Evolutionary conservation across 64 coral and sea anemone species (phyloP).

Genomic region (Actinia equina): DNA sequence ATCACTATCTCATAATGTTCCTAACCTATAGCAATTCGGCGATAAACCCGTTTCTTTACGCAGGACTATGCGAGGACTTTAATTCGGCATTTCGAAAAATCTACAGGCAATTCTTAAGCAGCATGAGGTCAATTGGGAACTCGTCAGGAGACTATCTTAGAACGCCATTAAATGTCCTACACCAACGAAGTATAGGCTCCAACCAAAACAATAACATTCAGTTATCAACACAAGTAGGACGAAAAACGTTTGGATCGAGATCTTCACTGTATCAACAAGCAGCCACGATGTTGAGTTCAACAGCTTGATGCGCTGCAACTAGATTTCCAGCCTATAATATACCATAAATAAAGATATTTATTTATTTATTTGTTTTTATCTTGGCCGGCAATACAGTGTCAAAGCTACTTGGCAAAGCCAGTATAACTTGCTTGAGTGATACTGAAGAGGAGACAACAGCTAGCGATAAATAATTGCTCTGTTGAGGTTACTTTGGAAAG

Average conservation of each 20-base stretch:
- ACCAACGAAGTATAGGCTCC: background rate
- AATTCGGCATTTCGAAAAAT: constrained; percentile 39
- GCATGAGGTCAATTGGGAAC: background rate
- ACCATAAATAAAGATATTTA: too few relatives aligned
- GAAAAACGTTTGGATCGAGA: background rate
- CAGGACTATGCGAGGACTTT: constrained; percentile 77
- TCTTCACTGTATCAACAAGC: background rate
- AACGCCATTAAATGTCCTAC: background rate
- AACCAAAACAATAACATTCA: background rate
- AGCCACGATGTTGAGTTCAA: background rate
- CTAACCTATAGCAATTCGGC: constrained; percentile 59
- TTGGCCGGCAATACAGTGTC: too few relatives aligned
- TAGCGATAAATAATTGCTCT: too few relatives aligned
- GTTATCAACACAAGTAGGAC: background rate
- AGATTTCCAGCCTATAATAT: too few relatives aligned
- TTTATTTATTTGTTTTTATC: too few relatives aligned
- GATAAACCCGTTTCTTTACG: constrained; percentile 80
- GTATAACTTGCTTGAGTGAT: too few relatives aligned
- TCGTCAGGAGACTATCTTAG: background rate
- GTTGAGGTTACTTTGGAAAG: too few relatives aligned
- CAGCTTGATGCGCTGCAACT: too few relatives aligned
- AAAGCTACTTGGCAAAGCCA: too few relatives aligned
- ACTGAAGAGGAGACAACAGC: too few relatives aligned
- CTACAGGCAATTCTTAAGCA: background rate
- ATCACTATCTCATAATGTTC: constrained; percentile 50